Conservation (phyloP, 2,797 vertebrate species). For the Phoeniculus purpureus region DNA sequence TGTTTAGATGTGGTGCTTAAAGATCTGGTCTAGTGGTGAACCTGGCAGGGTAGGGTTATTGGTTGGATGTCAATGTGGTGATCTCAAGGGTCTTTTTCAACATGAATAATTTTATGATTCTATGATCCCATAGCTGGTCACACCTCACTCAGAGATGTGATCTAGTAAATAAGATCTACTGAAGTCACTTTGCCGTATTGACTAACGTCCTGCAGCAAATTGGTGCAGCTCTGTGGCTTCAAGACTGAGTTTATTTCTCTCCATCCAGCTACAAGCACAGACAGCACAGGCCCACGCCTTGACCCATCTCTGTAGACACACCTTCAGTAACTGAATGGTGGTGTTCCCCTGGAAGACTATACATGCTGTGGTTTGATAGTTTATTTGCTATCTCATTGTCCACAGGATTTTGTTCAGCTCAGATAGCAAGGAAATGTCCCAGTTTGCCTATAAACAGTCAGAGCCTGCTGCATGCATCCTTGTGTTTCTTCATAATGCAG, state of each 20-base stretch:
- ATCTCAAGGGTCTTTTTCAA: too few relatives aligned
- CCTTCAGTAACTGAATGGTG: neutral
- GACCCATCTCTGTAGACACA: neutral
- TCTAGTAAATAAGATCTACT: neutral
- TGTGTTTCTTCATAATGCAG: neutral
- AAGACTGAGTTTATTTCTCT: neutral
- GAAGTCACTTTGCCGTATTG: neutral
- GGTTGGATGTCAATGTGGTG: too few relatives aligned
- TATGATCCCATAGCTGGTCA: neutral
- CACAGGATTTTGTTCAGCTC: neutral
- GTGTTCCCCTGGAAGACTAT: neutral
- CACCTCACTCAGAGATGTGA: neutral
- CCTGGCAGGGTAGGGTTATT: too few relatives aligned
- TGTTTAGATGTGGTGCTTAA: too few relatives aligned
- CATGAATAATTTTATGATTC: too few relatives aligned
- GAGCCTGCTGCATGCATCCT: neutral
- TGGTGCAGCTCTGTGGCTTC: neutral
- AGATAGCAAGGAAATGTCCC: neutral
- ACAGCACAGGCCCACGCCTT: neutral
- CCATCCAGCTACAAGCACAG: neutral
- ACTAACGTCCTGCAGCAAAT: accelerated
- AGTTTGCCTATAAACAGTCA: neutral
- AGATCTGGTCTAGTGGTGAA: too few relatives aligned
- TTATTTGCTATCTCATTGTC: neutral
- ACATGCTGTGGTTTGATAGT: neutral